Conservation (phyloP, 2,797 vertebrate species). For the Antrozous pallidus region DNA sequence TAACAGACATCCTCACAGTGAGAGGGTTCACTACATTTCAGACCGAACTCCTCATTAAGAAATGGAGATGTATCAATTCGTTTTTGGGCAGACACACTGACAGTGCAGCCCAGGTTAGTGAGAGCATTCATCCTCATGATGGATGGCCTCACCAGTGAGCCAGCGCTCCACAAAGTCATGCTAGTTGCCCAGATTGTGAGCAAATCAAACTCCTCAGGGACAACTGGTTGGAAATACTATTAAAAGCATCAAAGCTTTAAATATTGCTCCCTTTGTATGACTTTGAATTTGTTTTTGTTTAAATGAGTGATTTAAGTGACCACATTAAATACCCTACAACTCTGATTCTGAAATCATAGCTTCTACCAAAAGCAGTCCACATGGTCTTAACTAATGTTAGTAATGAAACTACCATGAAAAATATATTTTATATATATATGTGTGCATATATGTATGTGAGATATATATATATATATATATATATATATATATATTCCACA, state of each 20-base stretch:
- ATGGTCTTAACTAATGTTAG: neutral
- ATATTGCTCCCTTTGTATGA: slow-evolving; percentile 31
- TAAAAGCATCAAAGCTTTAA: slow-evolving; percentile 66
- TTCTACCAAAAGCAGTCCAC: neutral
- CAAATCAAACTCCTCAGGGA: slow-evolving; percentile 67
- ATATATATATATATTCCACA: neutral
- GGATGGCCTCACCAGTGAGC: slow-evolving; percentile 68
- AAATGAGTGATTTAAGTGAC: neutral
- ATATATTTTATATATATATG: neutral
- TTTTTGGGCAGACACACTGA: slow-evolving; percentile 69
- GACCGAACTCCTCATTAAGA: slow-evolving; percentile 82
- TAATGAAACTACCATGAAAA: slow-evolving; percentile 5
- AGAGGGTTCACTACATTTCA: slow-evolving; percentile 77
- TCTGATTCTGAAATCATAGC: neutral
- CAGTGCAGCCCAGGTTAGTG: slow-evolving; percentile 76
- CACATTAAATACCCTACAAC: neutral
- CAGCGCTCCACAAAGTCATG: slow-evolving; percentile 57
- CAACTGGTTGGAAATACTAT: slow-evolving; percentile 50
- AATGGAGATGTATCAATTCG: slow-evolving; percentile 79
- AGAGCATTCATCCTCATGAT: slow-evolving; percentile 70
- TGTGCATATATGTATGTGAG: no score
- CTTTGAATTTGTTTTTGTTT: slow-evolving; percentile 26
- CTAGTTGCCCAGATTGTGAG: slow-evolving; percentile 57
- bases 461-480: no score
- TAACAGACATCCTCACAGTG: slow-evolving; percentile 80